Evolutionary conservation across 2,113 vertebrate species (phyloP).

Genomic region (Perognathus longimembris): DNA sequence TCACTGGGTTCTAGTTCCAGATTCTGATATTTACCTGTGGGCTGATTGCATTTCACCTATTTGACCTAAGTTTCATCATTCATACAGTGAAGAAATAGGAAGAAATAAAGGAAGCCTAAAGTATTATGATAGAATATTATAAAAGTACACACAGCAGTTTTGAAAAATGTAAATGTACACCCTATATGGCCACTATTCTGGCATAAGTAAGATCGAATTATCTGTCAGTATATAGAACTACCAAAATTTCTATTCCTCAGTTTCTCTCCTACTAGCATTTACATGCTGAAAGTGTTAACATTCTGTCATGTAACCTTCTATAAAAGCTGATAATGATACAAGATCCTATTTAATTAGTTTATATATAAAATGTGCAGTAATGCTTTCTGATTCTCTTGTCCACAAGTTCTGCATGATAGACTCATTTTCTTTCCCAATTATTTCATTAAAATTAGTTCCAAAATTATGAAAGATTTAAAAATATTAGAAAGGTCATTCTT

Average conservation of each 20-base stretch:
- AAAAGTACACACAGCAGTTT: constrained; percentile 7
- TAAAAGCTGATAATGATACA: neutral
- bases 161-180: neutral
- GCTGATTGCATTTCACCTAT: neutral
- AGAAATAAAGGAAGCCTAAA: neutral
- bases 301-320: too few species aligned
- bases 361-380: neutral
- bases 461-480: constrained; percentile 47
- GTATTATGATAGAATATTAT: neutral
- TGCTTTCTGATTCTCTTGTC: neutral
- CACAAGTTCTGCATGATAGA: neutral
- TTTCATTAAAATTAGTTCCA: neutral
- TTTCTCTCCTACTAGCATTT: neutral
- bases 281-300: neutral
- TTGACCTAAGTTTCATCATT: neutral
- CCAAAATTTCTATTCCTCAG: neutral
- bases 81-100: neutral
- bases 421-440: too few species aligned
- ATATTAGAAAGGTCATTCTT: constrained; percentile 2
- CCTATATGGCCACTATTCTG: neutral
- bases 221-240: neutral
- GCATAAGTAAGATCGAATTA: neutral
- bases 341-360: neutral
- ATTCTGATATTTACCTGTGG: neutral
- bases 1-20: neutral